Base-by-base conservation (phyloP, 2,888 invertebrate species). In the Scaptomyza parva region DNA sequence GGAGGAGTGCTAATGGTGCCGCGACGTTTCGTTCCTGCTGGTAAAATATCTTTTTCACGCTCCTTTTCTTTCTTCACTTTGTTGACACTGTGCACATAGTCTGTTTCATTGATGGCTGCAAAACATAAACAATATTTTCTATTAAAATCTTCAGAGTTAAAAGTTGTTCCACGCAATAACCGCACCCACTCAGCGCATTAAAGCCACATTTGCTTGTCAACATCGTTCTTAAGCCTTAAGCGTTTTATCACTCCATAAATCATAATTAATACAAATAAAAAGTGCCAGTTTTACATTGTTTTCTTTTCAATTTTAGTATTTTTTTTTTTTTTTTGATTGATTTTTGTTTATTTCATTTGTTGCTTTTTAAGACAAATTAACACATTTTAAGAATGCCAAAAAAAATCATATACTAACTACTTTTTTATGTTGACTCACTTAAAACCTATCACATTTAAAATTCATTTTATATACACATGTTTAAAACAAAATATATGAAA, bases 101-200 rank as follows among this genome's bases (percentile, higher is more conserved):
- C 91, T 0, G 91, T 84, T 73, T 91, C 91, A 61, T 88, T 91
- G 48, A 91, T 91, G n/a, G 91, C 91, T 91, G 70, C 40, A 78
- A 81, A 44, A 30, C 28, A 33, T 51, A 18, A 14, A 60, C 24
- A 55, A 55, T 30, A 33, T 24, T 7, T 1, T 45, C 39, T 14
- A 55, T 37, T 50, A 33, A 26, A 30, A 52, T 39, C 26, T 26
- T 30, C 35, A 44, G 1, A 28, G 9, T 3, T 20, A 28, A n/a
- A 2, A 9, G 12, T 17, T 28, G 26, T 35, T 17, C 12, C 5
- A 14, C 20, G 12, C 20, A 12, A n/a, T n/a, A 14, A 20, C n/a
- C n/a, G 18, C 35, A 35, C 14, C 35, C 35, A 14, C 1, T 5
- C 30, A 18, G 47, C 20, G n/a, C 33, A 30, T 47, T 33, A 28